Evolutionary conservation across 2,113 vertebrate species (phyloP).

Genomic region (Turnix velox): DNA sequence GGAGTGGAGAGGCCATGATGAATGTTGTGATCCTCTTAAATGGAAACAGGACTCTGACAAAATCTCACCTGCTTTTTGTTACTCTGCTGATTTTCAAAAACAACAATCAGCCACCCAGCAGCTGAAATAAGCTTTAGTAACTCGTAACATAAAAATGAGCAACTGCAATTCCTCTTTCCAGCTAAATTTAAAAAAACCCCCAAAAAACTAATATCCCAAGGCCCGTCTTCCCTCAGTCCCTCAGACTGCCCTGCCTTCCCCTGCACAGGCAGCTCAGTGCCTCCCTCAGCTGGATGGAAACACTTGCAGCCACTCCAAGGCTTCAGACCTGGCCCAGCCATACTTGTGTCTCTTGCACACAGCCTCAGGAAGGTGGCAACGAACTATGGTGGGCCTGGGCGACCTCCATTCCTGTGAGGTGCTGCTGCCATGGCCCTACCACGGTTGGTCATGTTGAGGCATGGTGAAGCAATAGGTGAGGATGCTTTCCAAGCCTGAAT

Average conservation of each 20-base stretch:
- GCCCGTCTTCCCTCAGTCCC: fast-evolving
- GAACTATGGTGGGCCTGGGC: background rate
- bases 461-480: fast-evolving
- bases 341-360: fast-evolving
- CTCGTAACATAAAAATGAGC: background rate
- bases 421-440: fast-evolving
- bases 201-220: too few relatives aligned
- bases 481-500: background rate
- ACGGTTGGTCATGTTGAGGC: fast-evolving
- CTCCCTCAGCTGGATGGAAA: background rate
- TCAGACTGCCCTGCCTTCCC: background rate
- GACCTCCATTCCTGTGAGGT: fast-evolving
- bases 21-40: background rate
- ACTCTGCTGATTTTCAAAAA: background rate
- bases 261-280: fast-evolving
- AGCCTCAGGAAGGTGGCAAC: fast-evolving
- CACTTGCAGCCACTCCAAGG: fast-evolving
- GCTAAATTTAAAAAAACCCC: background rate
- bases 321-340: background rate
- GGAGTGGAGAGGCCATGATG: background rate
- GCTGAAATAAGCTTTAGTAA: background rate
- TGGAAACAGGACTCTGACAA: background rate
- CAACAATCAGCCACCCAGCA: background rate
- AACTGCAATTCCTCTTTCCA: background rate
- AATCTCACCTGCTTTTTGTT: background rate